These are phyloP conservation scores for Platichthys flesus DNA, from an alignment of 2,113 vertebrate genomes.

Conservation along the genomic window DNA sequence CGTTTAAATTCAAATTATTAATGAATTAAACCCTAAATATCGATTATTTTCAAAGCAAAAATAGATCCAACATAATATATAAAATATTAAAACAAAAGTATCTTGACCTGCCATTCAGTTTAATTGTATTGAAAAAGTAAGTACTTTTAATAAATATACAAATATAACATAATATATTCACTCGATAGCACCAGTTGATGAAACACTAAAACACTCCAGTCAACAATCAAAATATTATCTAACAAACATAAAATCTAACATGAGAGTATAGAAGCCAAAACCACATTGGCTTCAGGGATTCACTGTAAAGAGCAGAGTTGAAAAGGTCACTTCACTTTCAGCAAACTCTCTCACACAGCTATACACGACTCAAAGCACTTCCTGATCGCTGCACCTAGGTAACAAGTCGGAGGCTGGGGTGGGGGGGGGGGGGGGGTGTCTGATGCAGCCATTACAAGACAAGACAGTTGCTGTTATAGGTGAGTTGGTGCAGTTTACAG, in stretches of 20 bases:
- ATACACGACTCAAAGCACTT: conserved; percentile 87
- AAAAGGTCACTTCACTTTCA: conserved; percentile 92
- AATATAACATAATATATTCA: background rate
- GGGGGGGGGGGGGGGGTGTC: conserved; percentile 69
- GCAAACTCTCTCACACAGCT: conserved; percentile 83
- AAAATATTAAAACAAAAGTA: background rate
- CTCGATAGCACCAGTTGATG: background rate
- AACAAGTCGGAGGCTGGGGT: conserved; percentile 86
- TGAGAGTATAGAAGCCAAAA: conserved; percentile 69
- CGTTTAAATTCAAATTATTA: no score
- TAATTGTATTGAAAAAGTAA: background rate
- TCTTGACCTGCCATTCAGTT: background rate
- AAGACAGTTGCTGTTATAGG: conserved; percentile 84
- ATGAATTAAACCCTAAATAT: no score
- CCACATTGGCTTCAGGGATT: conserved; percentile 83
- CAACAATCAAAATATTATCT: background rate
- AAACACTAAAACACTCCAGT: background rate
- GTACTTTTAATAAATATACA: background rate
- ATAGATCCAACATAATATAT: no score
- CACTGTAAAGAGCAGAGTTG: conserved; percentile 82
- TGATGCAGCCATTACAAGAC: conserved; percentile 90
- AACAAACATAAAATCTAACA: conserved; percentile 15
- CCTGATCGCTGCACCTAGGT: conserved; percentile 87
- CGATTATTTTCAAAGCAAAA: no score
- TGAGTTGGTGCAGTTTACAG: conserved; percentile 86